These are phyloP conservation scores for Calycopis cecrops DNA, from an alignment of 1,140 invertebrate genomes.

Conservation along the genomic window DNA sequence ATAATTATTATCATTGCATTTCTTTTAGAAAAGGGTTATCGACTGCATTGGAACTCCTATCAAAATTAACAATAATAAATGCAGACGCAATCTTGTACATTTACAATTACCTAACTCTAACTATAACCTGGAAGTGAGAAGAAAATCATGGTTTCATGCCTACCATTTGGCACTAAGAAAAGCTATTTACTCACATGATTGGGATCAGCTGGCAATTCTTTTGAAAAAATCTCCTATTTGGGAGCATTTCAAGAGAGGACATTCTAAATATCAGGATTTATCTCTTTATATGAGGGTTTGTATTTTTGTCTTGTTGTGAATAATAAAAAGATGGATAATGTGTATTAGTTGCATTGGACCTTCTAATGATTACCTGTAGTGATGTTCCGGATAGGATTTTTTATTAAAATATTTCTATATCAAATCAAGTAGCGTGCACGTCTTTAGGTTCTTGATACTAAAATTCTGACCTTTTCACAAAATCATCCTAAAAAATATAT, in stretches of 20 bases:
- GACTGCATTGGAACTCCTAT: slow-evolving; percentile 31
- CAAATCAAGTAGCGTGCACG: too few species aligned
- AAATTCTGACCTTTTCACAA: neutral
- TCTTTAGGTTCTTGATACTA: neutral
- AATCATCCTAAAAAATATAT: neutral
- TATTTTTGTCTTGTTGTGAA: slow-evolving; percentile 13
- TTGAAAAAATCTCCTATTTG: slow-evolving; percentile 48
- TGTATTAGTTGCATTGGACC: neutral
- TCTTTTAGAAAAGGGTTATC: slow-evolving; percentile 41
- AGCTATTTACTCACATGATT: slow-evolving; percentile 58
- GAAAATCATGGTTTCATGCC: slow-evolving; percentile 28
- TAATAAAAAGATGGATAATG: neutral
- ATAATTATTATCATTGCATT: too few species aligned
- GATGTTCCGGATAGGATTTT: neutral
- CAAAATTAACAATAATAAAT: slow-evolving; percentile 26
- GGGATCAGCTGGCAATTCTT: slow-evolving; percentile 49
- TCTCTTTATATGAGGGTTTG: slow-evolving; percentile 49
- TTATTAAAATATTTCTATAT: neutral
- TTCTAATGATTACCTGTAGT: neutral
- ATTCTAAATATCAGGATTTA: slow-evolving; percentile 22
- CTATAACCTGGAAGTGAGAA: slow-evolving; percentile 19
- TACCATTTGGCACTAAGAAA: slow-evolving; percentile 36
- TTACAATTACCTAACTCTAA: slow-evolving; percentile 30
- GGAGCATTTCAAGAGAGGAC: slow-evolving; percentile 29
- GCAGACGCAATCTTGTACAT: slow-evolving; percentile 34